Evolutionary conservation across 1,140 invertebrate genomes (phyloP), one percentile per base, ranked within the genome.

Genomic region (Acromyrmex echinatior): DNA sequence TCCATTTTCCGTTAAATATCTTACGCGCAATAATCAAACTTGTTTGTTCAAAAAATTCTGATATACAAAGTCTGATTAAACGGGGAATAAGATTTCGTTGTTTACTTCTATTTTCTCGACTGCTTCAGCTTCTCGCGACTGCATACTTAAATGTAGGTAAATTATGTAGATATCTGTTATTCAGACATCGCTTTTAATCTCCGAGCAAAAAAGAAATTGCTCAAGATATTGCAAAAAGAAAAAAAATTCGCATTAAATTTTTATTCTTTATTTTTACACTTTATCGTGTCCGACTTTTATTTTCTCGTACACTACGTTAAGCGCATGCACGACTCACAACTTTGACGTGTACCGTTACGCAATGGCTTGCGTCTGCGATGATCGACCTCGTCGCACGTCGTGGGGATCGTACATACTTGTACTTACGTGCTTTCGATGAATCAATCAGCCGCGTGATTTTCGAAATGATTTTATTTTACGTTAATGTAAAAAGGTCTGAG

Each of bases 321-420:
- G 39, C 56, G 53, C 76, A 49, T 63, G 21, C 25, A n/a, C 76
- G 25, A n/a, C 45, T 79, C 2, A 9, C 10, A 66, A 28, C 35
- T 88, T 85, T 62, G 78, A 80, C 65, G 49, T 28, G 45, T 86
- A 88, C 60, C 74, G 87, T 89, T 89, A 79, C 73, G 80, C 88
- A 86, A 88, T 39, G 25, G 71, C 21, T 28, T 21, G 70, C n/a
- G 58, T 60, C 58, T 65, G 39, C 35, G 53, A 79, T 56, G 62
- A 90, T 88, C 79, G 79, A 74, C 21, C 39, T 79, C 60, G 25
- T 86, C 68, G 60, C 1, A 9, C 60, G 39, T 86, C 35, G 35
- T 39, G 9, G 4, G 18, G 45, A 71, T 88, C 7, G 70, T 60
- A 31, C 16, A 25, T 49, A 35, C 5, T 35, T 35, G 18, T 49